Conservation (phyloP, 2,888 invertebrate species). For the Mayetiola destructor region DNA sequence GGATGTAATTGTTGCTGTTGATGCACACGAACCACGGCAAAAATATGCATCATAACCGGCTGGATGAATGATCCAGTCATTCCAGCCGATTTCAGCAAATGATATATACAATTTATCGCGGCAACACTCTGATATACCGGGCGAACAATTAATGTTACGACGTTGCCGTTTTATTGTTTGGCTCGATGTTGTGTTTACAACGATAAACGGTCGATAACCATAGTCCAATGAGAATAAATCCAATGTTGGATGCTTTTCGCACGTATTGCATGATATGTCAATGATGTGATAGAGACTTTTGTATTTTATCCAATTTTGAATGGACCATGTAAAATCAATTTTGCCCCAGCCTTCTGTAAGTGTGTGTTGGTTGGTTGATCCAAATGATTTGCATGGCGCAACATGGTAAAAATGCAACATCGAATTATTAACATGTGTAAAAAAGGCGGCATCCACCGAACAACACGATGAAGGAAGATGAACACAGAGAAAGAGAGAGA, state of each 20-base stretch:
- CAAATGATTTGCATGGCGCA: no score
- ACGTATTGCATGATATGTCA: constrained; percentile 64
- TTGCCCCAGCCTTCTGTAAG: constrained; percentile 62
- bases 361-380: no score
- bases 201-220: constrained; percentile 59
- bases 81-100: constrained; percentile 76
- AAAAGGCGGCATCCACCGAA: not conserved
- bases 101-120: constrained; percentile 68
- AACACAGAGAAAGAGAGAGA: not conserved
- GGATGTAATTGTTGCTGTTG: constrained; percentile 53
- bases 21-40: constrained; percentile 67
- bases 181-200: constrained; percentile 61
- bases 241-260: constrained; percentile 46
- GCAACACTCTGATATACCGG: constrained; percentile 62
- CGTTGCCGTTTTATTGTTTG: constrained; percentile 41
- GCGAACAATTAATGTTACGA: constrained; percentile 52
- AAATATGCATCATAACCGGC: constrained; percentile 75
- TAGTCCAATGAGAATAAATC: constrained; percentile 56
- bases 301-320: constrained; percentile 60
- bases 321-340: constrained; percentile 60
- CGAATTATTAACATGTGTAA: not conserved
- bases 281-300: constrained; percentile 53
- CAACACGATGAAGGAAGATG: no score
- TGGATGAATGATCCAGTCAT: constrained; percentile 74
- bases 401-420: not conserved